phyloP scores from a whole-genome alignment of 2,888 invertebrate species.

The Drosophila pseudotalamancana region DNA sequence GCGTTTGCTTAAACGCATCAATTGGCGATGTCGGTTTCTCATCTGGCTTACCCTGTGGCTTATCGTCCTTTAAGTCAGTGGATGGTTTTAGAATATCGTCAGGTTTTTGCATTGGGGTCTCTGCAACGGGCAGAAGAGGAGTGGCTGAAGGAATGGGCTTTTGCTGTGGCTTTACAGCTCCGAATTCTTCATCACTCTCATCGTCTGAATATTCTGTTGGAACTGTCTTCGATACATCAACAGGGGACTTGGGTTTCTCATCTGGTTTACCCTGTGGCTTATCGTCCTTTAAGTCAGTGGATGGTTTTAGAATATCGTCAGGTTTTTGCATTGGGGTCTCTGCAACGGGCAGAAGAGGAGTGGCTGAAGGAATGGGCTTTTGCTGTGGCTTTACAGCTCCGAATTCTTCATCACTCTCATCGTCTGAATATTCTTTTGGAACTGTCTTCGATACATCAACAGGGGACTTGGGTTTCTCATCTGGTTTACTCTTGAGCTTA shows the following conservation, averaged over 20 bases:
- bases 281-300: not conserved
- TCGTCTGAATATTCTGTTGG: not conserved
- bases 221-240: not conserved
- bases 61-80: not conserved
- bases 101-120: not conserved
- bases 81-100: conserved; percentile 1
- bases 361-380: not conserved
- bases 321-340: not conserved
- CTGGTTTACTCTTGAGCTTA: conserved; percentile 13
- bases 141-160: not conserved
- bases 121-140: not conserved
- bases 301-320: conserved; percentile 1
- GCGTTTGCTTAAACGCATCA: not conserved
- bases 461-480: conserved; percentile 10
- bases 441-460: not conserved
- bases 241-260: conserved; percentile 1
- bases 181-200: conserved; percentile 1
- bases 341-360: not conserved
- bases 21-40: conserved; percentile 7
- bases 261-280: not conserved
- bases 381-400: not conserved
- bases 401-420: conserved; percentile 8
- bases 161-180: not conserved
- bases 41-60: not conserved
- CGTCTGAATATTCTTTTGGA: not conserved